Conservation (phyloP, 2,888 invertebrate genomes). For the Myopa tessellatipennis region DNA sequence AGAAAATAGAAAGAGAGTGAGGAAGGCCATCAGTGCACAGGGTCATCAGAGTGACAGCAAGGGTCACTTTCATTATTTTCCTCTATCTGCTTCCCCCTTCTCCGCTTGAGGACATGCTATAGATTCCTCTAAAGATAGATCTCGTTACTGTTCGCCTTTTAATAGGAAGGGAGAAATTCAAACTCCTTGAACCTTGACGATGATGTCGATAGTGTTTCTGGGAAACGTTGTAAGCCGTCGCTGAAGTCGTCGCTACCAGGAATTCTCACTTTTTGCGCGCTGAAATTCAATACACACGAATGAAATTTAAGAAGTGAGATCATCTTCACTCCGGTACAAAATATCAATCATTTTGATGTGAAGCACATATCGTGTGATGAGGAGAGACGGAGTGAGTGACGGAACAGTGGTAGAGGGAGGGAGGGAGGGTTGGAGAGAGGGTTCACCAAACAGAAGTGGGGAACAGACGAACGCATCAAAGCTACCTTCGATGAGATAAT, state of each 20-base stretch:
- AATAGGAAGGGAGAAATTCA: neutral
- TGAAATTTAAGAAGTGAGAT: constrained; percentile 2
- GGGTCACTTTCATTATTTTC: constrained; percentile 11
- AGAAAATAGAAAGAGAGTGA: no score
- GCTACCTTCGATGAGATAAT: constrained; percentile 5
- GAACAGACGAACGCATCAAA: neutral
- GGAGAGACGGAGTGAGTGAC: no score
- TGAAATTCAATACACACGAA: neutral
- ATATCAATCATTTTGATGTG: constrained; percentile 27
- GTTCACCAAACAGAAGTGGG: neutral
- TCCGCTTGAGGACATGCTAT: neutral
- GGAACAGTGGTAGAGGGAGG: no score
- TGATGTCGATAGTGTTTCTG: neutral
- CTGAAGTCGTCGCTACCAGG: neutral
- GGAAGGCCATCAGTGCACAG: neutral
- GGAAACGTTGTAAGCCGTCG: neutral
- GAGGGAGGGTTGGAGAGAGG: neutral
- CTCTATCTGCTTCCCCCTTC: neutral
- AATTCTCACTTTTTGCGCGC: constrained; percentile 13
- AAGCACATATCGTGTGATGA: neutral
- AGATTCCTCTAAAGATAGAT: neutral
- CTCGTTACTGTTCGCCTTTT: neutral
- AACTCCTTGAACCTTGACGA: neutral
- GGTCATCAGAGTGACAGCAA: neutral
- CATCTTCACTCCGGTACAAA: constrained; percentile 27